Base-by-base conservation (phyloP, 2,113 vertebrate genomes). In the Pterocles burchelli region DNA sequence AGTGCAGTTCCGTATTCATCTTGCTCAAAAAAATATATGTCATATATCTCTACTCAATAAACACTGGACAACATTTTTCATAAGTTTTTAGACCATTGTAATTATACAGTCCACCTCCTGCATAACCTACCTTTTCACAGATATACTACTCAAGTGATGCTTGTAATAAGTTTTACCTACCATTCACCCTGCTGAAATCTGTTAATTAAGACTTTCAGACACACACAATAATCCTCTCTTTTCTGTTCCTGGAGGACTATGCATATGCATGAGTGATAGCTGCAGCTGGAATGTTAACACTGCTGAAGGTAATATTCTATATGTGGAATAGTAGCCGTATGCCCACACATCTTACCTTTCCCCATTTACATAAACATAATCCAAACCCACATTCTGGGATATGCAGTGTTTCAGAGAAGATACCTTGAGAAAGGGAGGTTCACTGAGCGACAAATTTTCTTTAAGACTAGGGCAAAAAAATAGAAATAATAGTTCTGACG, bases 121-220 rank as follows among this genome's bases (percentile, higher is more conserved):
- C 79, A 66, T 54, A 89, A 85, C 58, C 10, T 85, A 63, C 25
- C 46, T 88, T 76, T 96, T 83, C 67, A 90, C 81, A 96, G 66
- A 38, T 26, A 62, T 13, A 21, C 43, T 18, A 51, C 31, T 63
- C 43, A 86, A 79, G 46, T 33, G 49, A 71, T 58, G 28, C 51
- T 83, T 80, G 54, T 67, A 88, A 16, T 88, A 79, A 85, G 36
- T 88, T 93, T 94, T 91, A 76, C 66, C 63, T 73, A 70, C 65
- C 31, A 66, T 70, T 91, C 2, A 2, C 66, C 45, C 51, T 33
- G 45, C 41, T 91, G 81, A 91, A 96, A 93, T 93, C 62, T 73
- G 63, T 83, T 94, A 96, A 96, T 96, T 91, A 95, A 95, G 94
- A 91, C 93, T 89, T 96, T 88, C 74, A 96, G 88, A 74, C 74